Evolutionary conservation across 35 echinoderm and acorn worm species (phyloP).

Genomic region (Acanthaster planci): DNA sequence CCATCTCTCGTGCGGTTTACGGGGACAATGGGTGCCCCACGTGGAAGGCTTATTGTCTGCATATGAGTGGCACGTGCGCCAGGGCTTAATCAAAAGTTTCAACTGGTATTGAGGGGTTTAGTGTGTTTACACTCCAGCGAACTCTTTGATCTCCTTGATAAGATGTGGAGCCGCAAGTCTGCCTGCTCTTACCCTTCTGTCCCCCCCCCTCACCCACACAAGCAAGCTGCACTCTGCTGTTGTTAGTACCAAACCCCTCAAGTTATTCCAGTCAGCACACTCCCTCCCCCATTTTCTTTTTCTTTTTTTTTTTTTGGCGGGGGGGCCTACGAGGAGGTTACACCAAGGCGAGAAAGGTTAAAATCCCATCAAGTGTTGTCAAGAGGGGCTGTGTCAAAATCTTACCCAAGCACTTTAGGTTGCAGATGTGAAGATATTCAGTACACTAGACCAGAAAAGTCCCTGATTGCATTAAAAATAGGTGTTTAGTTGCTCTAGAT

Average conservation of each 20-base stretch:
- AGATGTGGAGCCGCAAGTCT: conserved; percentile 11
- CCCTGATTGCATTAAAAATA: no score
- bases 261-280: conserved; percentile 11
- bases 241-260: conserved; percentile 3
- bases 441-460: no score
- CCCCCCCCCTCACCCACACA: neutral
- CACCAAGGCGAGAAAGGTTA: neutral
- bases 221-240: neutral
- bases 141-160: conserved; percentile 5
- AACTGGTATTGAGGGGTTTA: conserved; percentile 17
- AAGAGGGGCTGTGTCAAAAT: conserved; percentile 24
- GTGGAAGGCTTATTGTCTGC: conserved; percentile 21
- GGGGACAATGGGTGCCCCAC: conserved; percentile 20
- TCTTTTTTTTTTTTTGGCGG: no score
- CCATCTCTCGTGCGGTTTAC: conserved; percentile 12
- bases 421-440: no score
- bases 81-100: conserved; percentile 13
- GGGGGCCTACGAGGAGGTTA: neutral
- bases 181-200: neutral
- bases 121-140: conserved; percentile 19
- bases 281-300: neutral
- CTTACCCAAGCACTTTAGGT: neutral
- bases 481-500: no score
- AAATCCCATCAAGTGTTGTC: conserved; percentile 3
- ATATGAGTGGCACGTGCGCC: conserved; percentile 7